Base-by-base conservation (phyloP, 1,140 invertebrate species). In the Caenorhabditis elegans region DNA sequence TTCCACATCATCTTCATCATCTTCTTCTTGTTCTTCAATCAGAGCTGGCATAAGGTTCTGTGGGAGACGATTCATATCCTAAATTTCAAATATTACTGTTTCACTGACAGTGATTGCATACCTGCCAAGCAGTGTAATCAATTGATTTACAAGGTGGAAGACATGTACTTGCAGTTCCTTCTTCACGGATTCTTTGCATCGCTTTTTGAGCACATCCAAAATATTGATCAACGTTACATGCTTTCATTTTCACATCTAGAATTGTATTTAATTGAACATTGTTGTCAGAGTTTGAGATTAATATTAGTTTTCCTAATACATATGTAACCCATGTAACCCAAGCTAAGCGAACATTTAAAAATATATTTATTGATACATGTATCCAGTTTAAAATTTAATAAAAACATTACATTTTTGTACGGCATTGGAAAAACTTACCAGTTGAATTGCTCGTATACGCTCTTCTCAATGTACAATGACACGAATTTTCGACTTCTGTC, bases 91-190 rank as follows among this genome's bases (percentile, higher is more conserved):
- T 13, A 34, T 13, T 0, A 43, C 6, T 19, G 0, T 19, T 3
- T 39, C 3, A 79, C 2, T 39, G 47, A 26, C 2, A 43, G n/a
- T 4, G n/a, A 43, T 4, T 19, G 3, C 39, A 46, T 19, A 80
- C 80, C 80, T 89, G 88, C 88, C 88, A 89, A 11, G 88, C 88
- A 75, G 83, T 90, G 75, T 89, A 89, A 75, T 89, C 88, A 43
- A 89, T 85, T 49, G 81, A 65, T 43, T 89, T 80, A 83, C 88
- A 89, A 36, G 86, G 85, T 22, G 86, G 81, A 31, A 79, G 77
- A 53, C 82, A 83, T 10, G 51, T 36, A 26, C 34, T 49, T 0
- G 79, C 76, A 19, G 82, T 79, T 36, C 82, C 82, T 39, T 65
- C 60, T 53, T 75, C 49, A 39, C 76, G 47, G 0, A 83, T 34